phyloP scores from a whole-genome alignment of 2,113 vertebrate species.

The Gymnobelideus leadbeateri region DNA sequence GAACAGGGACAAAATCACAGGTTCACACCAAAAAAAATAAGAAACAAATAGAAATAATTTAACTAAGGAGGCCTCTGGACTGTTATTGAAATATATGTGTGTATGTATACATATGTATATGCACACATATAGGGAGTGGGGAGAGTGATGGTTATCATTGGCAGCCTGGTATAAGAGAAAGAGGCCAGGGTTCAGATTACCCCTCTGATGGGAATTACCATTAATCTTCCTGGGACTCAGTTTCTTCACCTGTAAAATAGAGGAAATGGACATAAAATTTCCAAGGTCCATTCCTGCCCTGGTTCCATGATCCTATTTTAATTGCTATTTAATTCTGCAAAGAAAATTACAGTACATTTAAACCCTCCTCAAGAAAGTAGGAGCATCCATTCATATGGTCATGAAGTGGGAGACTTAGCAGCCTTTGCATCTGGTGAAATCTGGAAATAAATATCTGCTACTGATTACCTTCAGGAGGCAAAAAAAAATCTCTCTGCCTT shows the following conservation, averaged over 20 bases:
- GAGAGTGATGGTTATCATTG: not conserved
- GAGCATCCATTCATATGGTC: not conserved
- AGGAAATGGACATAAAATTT: not conserved
- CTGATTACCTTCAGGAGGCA: conserved; percentile 54
- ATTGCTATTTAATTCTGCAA: conserved; percentile 37
- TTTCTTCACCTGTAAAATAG: not conserved
- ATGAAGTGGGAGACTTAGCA: not conserved
- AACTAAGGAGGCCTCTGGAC: not conserved
- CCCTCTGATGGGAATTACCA: not conserved
- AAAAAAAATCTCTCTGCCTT: conserved; percentile 44
- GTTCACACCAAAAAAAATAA: not conserved
- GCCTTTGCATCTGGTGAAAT: conserved; percentile 37
- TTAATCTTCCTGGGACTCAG: not conserved
- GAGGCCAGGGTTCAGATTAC: not conserved
- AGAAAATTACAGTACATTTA: not conserved
- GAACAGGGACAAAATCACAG: not conserved
- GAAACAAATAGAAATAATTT: not conserved
- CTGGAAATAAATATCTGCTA: conserved; percentile 42
- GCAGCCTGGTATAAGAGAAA: not conserved
- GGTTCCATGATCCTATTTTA: not conserved
- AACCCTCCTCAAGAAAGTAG: not conserved
- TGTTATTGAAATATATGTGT: not conserved
- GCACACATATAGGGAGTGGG: not conserved
- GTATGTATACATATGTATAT: too few species aligned
- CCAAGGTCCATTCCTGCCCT: not conserved